Base-by-base conservation (phyloP, 2,797 vertebrate species). In the Spinus olivaceus region DNA sequence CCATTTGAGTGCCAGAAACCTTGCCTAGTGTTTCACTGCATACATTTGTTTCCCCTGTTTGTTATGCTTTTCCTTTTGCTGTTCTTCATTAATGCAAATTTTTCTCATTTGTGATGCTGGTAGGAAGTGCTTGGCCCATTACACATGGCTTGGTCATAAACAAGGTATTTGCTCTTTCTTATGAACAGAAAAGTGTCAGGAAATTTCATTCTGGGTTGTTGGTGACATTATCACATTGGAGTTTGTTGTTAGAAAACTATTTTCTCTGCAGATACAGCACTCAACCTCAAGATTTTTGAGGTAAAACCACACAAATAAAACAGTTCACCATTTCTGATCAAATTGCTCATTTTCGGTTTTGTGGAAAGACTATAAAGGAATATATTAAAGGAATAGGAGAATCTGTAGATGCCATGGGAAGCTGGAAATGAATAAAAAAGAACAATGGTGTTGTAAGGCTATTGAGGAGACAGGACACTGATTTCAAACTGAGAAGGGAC, bases 1-100 rank as follows among this genome's bases (percentile, higher is more conserved):
- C 53, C 3, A 3, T 79, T 88, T 23, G 0, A 79, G 51, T 63
- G 44, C 59, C 82, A 90, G 66, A 88, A 88, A 51, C 73, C 86
- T 94, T 84, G 41, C 44, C 70, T 41, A 17, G 0, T 63, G 22
- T 90, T 95, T 90, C 64, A 24, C 59, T 90, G 53, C 32, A 16
- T 78, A 49, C 28, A 42, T 92, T 86, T 94, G 35, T 91, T 92
- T 92, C 37, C 44, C 9, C 9, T 83, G 89, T 72, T 92, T 81
- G 57, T 90, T 87, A 92, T 81, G 41, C 73, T 81, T 94, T 90
- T 79, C 59, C 27, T 90, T 94, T 91, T 90, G 59, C 57, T 72
- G 30, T 83, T 93, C 65, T 89, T 92, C 94, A 79, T 94, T 95
- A 94, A 94, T 95, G 92, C 92, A 94, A 60, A 88, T 90, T 94